A percentile compares a stretch with the other conserved stretches of the same genome.
Conservation (phyloP, 1,140 invertebrate genomes). For the Orchesella cincta region DNA sequence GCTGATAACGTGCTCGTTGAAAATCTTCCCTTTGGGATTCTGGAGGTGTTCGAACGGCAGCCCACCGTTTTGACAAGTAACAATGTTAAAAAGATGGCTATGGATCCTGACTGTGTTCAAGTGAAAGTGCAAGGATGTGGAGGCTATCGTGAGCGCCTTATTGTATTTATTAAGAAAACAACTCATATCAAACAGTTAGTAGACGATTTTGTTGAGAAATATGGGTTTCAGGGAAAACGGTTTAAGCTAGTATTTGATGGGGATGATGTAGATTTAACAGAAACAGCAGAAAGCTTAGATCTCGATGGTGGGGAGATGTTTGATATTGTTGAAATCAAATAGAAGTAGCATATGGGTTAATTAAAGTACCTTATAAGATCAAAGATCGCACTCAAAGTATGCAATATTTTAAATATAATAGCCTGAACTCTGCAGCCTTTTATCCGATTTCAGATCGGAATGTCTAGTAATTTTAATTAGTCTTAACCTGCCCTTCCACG, state of each 20-base stretch:
- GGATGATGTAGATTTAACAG: not conserved
- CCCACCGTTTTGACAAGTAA: not conserved
- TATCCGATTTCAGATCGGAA: too few species aligned
- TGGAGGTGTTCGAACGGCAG: not conserved
- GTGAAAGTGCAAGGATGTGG: not conserved
- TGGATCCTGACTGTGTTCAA: not conserved
- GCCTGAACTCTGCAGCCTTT: too few species aligned
- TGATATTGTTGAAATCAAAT: not conserved
- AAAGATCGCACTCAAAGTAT: too few species aligned
- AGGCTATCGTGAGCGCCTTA: not conserved
- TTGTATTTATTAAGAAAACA: not conserved
- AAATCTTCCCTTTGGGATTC: not conserved
- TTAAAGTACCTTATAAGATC: too few species aligned
- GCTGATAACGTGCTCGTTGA: not conserved
- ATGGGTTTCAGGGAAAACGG: not conserved
- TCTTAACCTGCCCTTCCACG: too few species aligned
- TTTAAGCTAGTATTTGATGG: constrained; percentile 17
- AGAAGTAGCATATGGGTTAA: too few species aligned
- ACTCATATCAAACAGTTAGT: constrained; percentile 17
- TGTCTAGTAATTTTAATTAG: too few species aligned
- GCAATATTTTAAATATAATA: too few species aligned
- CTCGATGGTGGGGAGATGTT: not conserved
- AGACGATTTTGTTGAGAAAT: not conserved
- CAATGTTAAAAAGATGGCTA: not conserved
- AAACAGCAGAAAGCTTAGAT: not conserved